A percentile compares a stretch with the other conserved stretches of the same genome.
phyloP scores from a whole-genome alignment of 2,113 vertebrate genomes.

The Arizona elegans region DNA sequence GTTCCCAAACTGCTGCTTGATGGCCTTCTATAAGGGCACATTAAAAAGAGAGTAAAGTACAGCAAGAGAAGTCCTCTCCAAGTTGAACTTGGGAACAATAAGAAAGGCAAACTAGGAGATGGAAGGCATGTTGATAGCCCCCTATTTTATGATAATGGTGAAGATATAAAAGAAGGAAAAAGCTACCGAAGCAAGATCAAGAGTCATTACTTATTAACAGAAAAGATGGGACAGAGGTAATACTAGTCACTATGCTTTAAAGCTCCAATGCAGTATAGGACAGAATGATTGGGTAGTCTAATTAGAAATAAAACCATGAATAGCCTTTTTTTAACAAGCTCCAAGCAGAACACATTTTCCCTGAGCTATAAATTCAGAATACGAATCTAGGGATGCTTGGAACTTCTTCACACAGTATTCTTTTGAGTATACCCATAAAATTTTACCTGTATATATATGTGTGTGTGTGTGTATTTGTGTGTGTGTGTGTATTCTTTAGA shows the following conservation, averaged over 20 bases:
- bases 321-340: background rate
- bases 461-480: no score
- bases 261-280: background rate
- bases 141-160: background rate
- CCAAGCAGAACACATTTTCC: background rate
- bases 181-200: background rate
- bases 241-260: background rate
- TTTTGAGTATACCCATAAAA: background rate
- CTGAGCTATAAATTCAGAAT: background rate
- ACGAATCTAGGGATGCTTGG: background rate
- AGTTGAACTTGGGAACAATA: constrained; percentile 48
- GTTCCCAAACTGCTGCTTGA: constrained; percentile 54
- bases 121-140: background rate
- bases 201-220: background rate
- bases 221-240: background rate
- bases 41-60: constrained; percentile 21
- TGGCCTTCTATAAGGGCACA: constrained; percentile 42
- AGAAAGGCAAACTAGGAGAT: constrained; percentile 5
- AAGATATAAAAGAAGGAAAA: background rate
- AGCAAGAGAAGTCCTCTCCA: constrained; percentile 14
- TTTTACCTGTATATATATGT: background rate
- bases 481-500: no score
- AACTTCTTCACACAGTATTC: background rate
- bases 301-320: background rate
- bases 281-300: fast-evolving